Conservation (phyloP, 2,113 vertebrate species). For the Larimichthys polyactis region DNA sequence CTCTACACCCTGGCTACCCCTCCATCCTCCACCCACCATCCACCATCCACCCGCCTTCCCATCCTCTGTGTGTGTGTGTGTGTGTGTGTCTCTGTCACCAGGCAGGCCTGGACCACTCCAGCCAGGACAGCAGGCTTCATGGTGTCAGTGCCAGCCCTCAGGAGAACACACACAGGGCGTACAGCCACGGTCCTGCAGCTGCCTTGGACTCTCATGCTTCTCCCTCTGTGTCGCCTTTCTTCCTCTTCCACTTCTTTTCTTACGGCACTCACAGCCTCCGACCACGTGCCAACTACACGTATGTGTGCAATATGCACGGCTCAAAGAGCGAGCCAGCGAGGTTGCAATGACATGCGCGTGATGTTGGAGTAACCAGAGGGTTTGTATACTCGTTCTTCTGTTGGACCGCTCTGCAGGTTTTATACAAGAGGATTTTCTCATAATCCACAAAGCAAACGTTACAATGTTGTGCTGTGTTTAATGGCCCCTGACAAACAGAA, state of each 20-base stretch:
- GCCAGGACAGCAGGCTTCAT: constrained; percentile 74
- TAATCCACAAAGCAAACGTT: constrained; percentile 76
- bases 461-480: constrained; percentile 51
- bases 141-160: constrained; percentile 72
- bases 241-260: constrained; percentile 30
- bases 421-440: constrained; percentile 65
- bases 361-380: constrained; percentile 18
- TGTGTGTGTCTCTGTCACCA: constrained; percentile 55
- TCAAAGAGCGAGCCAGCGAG: constrained; percentile 12
- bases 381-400: constrained; percentile 22
- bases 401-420: constrained; percentile 63
- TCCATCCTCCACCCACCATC: neutral
- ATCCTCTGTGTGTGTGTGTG: no score
- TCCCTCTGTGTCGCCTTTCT: constrained; percentile 45
- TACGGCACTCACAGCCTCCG: constrained; percentile 26
- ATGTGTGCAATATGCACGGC: constrained; percentile 9
- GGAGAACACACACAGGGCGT: constrained; percentile 71
- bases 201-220: constrained; percentile 60
- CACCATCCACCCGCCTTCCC: no score
- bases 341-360: constrained; percentile 40
- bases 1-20: constrained; percentile 41
- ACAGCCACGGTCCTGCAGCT: constrained; percentile 78
- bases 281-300: constrained; percentile 36
- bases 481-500: constrained; percentile 32
- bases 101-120: constrained; percentile 68